phyloP scores from a whole-genome alignment of 2,797 vertebrate species.

The Mormyrus hasselquistii region DNA sequence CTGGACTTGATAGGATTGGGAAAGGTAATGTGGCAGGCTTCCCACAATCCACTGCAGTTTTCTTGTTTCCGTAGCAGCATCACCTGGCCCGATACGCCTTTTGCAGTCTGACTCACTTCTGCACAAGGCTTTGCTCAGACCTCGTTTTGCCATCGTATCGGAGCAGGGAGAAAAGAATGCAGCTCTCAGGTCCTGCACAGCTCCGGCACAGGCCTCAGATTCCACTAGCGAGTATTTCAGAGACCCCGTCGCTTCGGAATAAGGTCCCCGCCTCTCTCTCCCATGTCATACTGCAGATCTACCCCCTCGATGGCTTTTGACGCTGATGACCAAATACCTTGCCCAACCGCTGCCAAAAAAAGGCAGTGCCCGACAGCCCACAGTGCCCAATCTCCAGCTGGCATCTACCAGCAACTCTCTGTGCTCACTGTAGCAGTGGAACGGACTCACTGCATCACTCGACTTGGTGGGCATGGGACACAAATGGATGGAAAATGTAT shows the following conservation, averaged over 20 bases:
- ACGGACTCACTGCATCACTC: not conserved
- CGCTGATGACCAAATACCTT: not conserved
- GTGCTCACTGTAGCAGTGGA: not conserved
- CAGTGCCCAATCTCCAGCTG: not conserved
- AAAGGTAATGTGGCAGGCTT: not conserved
- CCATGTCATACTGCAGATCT: not conserved
- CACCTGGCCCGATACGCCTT: not conserved
- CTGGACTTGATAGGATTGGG: not conserved
- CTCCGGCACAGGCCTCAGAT: not conserved
- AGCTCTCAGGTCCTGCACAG: not conserved
- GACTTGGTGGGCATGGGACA: not conserved
- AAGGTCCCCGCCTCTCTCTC: not conserved
- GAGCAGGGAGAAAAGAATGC: not conserved
- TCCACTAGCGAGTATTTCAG: not conserved
- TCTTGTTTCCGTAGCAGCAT: not conserved
- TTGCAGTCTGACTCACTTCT: not conserved
- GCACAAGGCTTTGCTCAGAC: not conserved
- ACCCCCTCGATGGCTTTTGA: not conserved
- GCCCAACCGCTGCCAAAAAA: not conserved
- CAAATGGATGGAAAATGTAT: not conserved
- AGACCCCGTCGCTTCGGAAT: not conserved
- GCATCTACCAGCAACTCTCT: not conserved
- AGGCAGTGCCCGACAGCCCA: not conserved
- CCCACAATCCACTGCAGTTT: not conserved
- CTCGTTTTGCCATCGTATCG: not conserved